A percentile compares a stretch with the other conserved stretches of the same genome.
Evolutionary conservation across 2,113 vertebrate genomes (phyloP).

Genomic region (Microcebus tavaratra): DNA sequence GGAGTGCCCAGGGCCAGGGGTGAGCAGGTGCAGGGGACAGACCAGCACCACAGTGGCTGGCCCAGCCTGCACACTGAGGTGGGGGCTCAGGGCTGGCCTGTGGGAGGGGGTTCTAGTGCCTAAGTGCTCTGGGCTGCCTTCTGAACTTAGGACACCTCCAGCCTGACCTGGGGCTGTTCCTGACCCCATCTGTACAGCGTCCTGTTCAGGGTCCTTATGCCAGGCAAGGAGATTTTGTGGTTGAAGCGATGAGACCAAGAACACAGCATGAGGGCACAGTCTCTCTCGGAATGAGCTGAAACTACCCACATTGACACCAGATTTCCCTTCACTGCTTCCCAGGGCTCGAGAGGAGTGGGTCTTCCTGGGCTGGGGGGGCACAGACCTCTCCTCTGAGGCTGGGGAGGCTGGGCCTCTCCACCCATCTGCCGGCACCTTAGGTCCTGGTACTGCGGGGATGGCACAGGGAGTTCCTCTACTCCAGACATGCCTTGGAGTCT

Average conservation of each 20-base stretch:
- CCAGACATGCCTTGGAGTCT: not conserved
- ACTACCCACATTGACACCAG: not conserved
- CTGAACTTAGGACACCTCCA: not conserved
- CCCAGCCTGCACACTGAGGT: not conserved
- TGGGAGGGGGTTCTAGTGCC: not conserved
- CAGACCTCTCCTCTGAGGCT: not conserved
- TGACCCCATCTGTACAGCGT: not conserved
- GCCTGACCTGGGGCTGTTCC: not conserved
- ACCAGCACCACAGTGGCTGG: not conserved
- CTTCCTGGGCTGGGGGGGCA: not conserved
- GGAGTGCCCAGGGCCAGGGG: not conserved
- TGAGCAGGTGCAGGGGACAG: not conserved
- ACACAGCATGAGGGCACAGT: not conserved
- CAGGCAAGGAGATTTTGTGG: not conserved
- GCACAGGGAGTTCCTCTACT: not conserved
- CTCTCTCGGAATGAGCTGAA: not conserved
- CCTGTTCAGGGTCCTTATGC: not conserved
- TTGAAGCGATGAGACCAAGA: not conserved
- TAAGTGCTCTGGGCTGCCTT: not conserved
- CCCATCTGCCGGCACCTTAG: not conserved
- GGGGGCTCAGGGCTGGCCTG: not conserved
- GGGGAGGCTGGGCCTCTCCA: not conserved
- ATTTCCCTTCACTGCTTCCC: not conserved
- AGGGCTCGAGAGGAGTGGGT: not conserved
- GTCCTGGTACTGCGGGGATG: not conserved